Conservation (phyloP, 1,140 invertebrate species). For the Hyposmocoma kahamanoa region DNA sequence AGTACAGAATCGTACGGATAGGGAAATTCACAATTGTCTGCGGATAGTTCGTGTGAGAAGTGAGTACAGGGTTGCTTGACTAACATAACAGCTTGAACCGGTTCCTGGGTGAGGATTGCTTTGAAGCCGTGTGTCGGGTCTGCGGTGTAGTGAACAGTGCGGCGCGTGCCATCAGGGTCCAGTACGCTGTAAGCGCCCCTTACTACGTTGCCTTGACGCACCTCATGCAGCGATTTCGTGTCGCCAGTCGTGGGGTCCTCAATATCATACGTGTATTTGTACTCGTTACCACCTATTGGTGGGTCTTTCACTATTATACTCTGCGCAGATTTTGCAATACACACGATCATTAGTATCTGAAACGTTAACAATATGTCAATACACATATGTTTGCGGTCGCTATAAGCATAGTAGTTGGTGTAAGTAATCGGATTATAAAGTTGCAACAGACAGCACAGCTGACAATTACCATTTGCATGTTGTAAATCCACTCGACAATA, state of each 20-base stretch:
- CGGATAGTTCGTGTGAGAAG: too few relatives aligned
- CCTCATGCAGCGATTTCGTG: constrained; percentile 75
- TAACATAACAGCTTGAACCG: too few relatives aligned
- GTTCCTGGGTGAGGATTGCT: constrained; percentile 76
- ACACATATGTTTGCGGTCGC: background rate
- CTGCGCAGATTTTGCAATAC: constrained; percentile 21
- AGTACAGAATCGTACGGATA: too few relatives aligned
- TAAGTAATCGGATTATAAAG: background rate
- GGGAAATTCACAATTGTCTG: too few relatives aligned
- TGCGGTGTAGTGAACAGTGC: constrained; percentile 82
- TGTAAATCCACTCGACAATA: constrained; percentile 38
- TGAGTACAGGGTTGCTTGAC: too few relatives aligned
- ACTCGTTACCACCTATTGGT: constrained; percentile 47
- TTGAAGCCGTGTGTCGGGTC: constrained; percentile 81
- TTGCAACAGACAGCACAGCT: constrained; percentile 7
- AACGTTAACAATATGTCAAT: constrained; percentile 17
- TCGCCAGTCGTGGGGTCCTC: constrained; percentile 75
- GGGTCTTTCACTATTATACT: constrained; percentile 56
- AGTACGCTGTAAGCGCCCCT: constrained; percentile 75
- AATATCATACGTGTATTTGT: constrained; percentile 73
- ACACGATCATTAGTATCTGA: constrained; percentile 30
- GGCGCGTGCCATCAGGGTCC: constrained; percentile 78
- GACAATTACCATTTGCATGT: constrained; percentile 46
- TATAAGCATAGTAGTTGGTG: background rate
- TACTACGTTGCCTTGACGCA: constrained; percentile 75